These are phyloP conservation scores for Fregata magnificens DNA, from an alignment of 2,113 vertebrate species.

Conservation along the genomic window DNA sequence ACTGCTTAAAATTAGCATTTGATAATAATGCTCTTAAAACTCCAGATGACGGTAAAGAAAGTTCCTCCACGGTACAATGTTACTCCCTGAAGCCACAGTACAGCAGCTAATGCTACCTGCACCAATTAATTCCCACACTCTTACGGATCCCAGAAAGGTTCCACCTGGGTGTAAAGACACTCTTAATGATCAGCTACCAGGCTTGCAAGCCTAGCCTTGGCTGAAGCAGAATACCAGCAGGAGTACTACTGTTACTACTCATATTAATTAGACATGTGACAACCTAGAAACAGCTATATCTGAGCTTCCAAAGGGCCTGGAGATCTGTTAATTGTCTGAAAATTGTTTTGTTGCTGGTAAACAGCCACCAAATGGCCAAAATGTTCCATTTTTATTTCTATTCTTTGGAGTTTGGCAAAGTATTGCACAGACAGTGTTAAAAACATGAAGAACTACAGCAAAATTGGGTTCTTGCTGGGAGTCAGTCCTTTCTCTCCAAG, in stretches of 20 bases:
- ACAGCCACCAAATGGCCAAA: neutral
- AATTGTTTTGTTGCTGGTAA: neutral
- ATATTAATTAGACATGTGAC: neutral
- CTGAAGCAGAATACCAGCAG: neutral
- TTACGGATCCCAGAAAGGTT: neutral
- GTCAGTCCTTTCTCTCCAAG: neutral
- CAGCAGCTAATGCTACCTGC: rapidly evolving
- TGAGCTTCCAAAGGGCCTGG: neutral
- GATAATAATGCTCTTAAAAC: neutral
- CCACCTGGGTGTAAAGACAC: neutral
- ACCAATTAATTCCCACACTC: neutral
- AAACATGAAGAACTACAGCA: neutral
- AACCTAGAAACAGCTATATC: neutral
- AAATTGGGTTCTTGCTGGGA: neutral
- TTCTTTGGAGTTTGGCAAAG: neutral
- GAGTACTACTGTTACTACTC: neutral
- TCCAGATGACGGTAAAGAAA: neutral
- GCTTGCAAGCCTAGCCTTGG: neutral
- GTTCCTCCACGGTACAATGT: rapidly evolving
- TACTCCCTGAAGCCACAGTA: neutral
- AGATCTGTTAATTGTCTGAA: conserved; percentile 11
- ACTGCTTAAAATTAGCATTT: conserved; percentile 18
- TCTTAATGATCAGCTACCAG: neutral
- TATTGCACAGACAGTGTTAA: neutral
- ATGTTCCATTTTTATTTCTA: neutral